phyloP scores from a whole-genome alignment of 2,888 invertebrate genomes.

The Dasypolia templi region DNA sequence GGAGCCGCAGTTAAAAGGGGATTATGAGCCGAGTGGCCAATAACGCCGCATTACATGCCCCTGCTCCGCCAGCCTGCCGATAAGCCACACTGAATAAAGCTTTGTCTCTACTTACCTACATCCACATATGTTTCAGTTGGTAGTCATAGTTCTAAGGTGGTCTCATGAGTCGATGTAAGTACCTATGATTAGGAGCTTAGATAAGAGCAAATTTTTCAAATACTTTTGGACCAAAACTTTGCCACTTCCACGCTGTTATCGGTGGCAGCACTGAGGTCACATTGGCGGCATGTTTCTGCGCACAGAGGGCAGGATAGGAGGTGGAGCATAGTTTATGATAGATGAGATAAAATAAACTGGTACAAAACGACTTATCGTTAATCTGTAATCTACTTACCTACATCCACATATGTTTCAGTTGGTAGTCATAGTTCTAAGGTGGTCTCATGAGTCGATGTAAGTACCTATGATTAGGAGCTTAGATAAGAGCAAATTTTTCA shows the following conservation, averaged over 20 bases:
- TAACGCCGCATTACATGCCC: constrained; percentile 80
- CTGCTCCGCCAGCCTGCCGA: constrained; percentile 72
- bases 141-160: constrained; percentile 9
- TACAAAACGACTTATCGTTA: background rate
- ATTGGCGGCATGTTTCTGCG: no score
- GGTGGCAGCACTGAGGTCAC: no score
- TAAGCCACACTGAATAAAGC: constrained; percentile 79
- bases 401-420: constrained; percentile 44
- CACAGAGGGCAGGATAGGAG: no score
- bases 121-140: constrained; percentile 44
- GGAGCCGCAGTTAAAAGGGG: constrained; percentile 88
- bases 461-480: background rate
- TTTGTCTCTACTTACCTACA: constrained; percentile 71
- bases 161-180: background rate
- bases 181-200: background rate
- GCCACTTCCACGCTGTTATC: no score
- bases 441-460: background rate
- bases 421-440: constrained; percentile 11
- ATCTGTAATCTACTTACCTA: constrained; percentile 60
- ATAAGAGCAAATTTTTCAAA: no score
- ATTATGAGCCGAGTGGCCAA: constrained; percentile 88
- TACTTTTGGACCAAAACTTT: no score
- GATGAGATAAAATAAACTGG: background rate
- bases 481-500: background rate
- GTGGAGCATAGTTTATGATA: no score